These are phyloP conservation scores for Rhamphomyia laevipes DNA, from an alignment of 2,888 invertebrate species.

Conservation along the genomic window DNA sequence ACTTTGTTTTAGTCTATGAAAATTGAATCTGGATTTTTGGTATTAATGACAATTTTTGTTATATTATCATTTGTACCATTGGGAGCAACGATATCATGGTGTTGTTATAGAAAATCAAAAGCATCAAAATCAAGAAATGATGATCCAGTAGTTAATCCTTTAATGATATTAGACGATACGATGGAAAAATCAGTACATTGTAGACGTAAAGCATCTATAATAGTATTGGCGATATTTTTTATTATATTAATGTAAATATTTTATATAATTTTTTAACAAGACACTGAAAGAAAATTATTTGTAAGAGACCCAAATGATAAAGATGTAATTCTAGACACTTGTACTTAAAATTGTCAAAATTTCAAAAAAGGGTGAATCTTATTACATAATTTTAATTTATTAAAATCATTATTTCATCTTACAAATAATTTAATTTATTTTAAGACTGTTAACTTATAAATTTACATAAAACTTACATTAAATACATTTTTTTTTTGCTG, in stretches of 20 bases:
- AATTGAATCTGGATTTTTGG: constrained; percentile 57
- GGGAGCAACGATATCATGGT: constrained; percentile 45
- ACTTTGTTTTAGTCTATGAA: constrained; percentile 48
- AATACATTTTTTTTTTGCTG: not conserved
- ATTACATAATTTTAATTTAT: no score
- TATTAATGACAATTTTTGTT: constrained; percentile 48
- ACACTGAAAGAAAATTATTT: no score
- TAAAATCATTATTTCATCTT: no score
- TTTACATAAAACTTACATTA: not conserved
- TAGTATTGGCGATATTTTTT: constrained; percentile 32
- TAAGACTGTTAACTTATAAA: not conserved
- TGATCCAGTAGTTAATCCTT: constrained; percentile 22
- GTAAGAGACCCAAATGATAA: no score
- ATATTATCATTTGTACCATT: constrained; percentile 55
- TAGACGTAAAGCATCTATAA: constrained; percentile 28
- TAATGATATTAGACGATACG: constrained; percentile 30
- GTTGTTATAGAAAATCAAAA: constrained; percentile 34
- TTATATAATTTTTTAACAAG: not conserved
- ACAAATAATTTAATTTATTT: not conserved
- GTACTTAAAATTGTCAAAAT: no score
- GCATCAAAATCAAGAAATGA: constrained; percentile 34
- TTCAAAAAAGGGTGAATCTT: no score
- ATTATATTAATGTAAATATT: constrained; percentile 30
- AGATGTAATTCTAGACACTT: no score
- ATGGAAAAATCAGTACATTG: constrained; percentile 30